Evolutionary conservation across 37 sponge, comb jelly and placozoan species (phyloP).

Genomic region (Hormiphora californensis): DNA sequence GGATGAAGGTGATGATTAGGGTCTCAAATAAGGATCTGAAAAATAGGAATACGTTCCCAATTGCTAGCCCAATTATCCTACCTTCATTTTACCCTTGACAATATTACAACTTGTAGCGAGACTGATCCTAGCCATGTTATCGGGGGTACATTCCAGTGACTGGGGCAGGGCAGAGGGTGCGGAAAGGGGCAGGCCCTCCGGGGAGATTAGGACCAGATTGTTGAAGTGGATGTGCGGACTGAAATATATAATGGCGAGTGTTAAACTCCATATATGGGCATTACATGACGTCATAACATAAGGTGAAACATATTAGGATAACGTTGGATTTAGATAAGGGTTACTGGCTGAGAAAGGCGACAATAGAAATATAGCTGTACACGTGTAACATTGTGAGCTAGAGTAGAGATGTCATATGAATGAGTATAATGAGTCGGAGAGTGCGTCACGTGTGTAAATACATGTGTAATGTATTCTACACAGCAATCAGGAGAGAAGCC

Average conservation of each 20-base stretch:
- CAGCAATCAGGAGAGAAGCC: no score
- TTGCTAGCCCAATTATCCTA: not conserved
- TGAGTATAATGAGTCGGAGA: no score
- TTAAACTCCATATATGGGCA: not conserved
- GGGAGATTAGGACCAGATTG: slow-evolving; percentile 79
- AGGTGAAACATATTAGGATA: no score
- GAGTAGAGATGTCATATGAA: no score
- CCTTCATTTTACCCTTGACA: slow-evolving; percentile 13
- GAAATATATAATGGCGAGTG: not conserved
- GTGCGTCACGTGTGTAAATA: not conserved
- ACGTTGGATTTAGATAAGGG: no score
- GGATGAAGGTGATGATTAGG: not conserved
- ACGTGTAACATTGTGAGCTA: no score
- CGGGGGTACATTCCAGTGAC: slow-evolving; percentile 26
- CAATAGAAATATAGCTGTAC: no score
- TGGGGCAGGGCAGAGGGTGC: slow-evolving; percentile 13
- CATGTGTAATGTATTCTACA: no score
- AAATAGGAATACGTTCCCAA: not conserved
- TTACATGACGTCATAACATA: not conserved
- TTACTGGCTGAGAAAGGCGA: no score
- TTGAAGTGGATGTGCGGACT: slow-evolving; percentile 91
- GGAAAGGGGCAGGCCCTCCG: slow-evolving; percentile 66
- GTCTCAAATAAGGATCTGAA: not conserved
- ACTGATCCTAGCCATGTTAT: slow-evolving; percentile 13
- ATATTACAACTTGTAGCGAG: slow-evolving; percentile 44